Evolutionary conservation across 64 coral and sea anemone genomes (phyloP).

Genomic region (Actinia equina): DNA sequence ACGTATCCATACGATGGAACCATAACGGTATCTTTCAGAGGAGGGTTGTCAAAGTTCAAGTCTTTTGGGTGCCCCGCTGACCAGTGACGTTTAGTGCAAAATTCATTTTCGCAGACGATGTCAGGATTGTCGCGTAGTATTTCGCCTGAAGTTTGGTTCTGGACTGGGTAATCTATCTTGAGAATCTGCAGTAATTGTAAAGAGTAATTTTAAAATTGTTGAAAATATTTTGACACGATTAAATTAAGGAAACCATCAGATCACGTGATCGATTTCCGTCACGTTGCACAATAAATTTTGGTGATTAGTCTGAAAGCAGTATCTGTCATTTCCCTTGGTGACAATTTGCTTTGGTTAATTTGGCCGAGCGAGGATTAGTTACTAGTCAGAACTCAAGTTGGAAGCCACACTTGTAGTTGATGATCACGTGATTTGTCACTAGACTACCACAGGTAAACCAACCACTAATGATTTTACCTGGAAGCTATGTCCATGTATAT

Average conservation of each 20-base stretch:
- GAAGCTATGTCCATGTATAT: conserved; percentile 62
- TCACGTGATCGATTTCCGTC: too few species aligned
- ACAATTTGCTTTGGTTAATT: too few species aligned
- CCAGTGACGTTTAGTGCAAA: conserved; percentile 47
- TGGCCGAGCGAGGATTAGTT: too few species aligned
- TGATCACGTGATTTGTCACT: background rate
- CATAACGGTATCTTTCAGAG: conserved; percentile 59
- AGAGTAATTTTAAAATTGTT: background rate
- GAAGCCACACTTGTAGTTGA: background rate
- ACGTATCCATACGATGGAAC: conserved; percentile 56
- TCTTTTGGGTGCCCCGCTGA: background rate
- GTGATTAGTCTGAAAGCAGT: too few species aligned
- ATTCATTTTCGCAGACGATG: conserved; percentile 39
- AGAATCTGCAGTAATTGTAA: conserved; percentile 24
- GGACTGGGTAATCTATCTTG: conserved; percentile 42
- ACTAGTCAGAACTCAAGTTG: too few species aligned
- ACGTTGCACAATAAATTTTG: too few species aligned
- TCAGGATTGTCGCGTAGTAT: conserved; percentile 34
- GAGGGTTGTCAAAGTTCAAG: conserved; percentile 26
- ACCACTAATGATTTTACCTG: background rate
- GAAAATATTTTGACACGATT: too few species aligned
- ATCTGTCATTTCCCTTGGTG: too few species aligned
- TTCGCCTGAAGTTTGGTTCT: conserved; percentile 34
- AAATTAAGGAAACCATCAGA: too few species aligned
- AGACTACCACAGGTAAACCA: background rate